Percentiles rank a stretch among this genome's conserved stretches.
Conservation (phyloP, 2,113 vertebrate species). For the Paedocypris sp. region DNA sequence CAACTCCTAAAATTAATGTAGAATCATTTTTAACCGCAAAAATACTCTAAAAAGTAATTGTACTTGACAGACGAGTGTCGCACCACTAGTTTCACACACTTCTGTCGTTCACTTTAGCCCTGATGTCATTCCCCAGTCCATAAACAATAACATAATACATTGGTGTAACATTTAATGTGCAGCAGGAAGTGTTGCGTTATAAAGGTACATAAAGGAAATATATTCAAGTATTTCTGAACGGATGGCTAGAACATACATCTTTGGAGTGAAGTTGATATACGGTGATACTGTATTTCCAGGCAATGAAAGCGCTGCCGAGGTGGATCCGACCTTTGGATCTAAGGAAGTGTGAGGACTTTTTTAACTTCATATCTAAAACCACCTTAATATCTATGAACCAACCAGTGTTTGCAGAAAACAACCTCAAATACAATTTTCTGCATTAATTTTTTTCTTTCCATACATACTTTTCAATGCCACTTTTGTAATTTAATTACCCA, state of each 20-base stretch:
- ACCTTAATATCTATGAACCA: background rate
- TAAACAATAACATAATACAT: slow-evolving; percentile 28
- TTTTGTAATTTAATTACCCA: no score
- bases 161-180: slow-evolving; percentile 36
- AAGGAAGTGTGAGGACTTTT: no score
- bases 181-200: slow-evolving; percentile 35
- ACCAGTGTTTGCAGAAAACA: background rate
- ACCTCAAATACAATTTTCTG: slow-evolving; percentile 46
- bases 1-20: background rate
- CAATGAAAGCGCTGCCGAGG: no score
- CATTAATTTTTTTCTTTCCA: slow-evolving; percentile 37
- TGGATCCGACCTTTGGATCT: no score
- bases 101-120: slow-evolving; percentile 23
- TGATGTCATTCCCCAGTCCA: slow-evolving; percentile 12
- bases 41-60: background rate
- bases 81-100: slow-evolving; percentile 30
- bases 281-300: no score
- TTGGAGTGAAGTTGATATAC: slow-evolving; percentile 39
- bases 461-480: no score
- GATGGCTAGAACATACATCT: slow-evolving; percentile 44
- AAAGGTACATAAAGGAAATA: no score
- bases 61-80: no score
- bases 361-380: no score
- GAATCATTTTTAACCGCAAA: background rate
- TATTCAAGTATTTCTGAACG: slow-evolving; percentile 59